Conservation (phyloP, 1,140 invertebrate genomes). For the Euglossa dilemma region DNA sequence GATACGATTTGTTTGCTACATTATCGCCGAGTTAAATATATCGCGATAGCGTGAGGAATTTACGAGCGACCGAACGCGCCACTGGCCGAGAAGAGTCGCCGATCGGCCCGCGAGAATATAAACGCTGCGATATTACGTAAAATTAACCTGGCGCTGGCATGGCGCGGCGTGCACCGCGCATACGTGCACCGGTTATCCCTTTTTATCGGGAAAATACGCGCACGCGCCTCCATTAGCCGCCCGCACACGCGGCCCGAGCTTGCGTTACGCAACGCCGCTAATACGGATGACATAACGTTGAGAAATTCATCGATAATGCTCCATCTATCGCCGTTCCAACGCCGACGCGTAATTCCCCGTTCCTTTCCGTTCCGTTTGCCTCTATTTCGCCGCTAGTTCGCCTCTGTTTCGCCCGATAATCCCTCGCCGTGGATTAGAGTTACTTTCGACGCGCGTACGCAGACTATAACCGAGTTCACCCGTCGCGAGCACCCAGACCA, state of each 20-base stretch:
- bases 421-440: too few relatives aligned
- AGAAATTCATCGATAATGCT: conserved; percentile 45
- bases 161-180: neutral
- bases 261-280: conserved; percentile 18
- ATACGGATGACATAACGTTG: conserved; percentile 40
- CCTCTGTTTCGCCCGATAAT: too few relatives aligned
- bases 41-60: conserved; percentile 48
- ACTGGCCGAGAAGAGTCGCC: conserved; percentile 16
- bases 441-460: too few relatives aligned
- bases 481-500: neutral
- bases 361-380: neutral
- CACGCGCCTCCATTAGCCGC: conserved; percentile 17
- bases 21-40: conserved; percentile 52
- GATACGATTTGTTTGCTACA: conserved; percentile 50
- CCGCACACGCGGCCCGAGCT: neutral
- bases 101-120: neutral
- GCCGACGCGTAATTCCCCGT: neutral
- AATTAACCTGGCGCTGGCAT: conserved; percentile 27
- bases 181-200: neutral
- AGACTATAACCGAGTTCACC: neutral
- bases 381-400: too few relatives aligned
- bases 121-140: conserved; percentile 29
- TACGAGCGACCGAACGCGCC: conserved; percentile 44
- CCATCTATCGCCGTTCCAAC: neutral
- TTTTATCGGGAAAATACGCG: conserved; percentile 15